A percentile compares a stretch with the other conserved stretches of the same genome.
Evolutionary conservation across 2,113 vertebrate species (phyloP).

Genomic region (Myrmecobius fasciatus): DNA sequence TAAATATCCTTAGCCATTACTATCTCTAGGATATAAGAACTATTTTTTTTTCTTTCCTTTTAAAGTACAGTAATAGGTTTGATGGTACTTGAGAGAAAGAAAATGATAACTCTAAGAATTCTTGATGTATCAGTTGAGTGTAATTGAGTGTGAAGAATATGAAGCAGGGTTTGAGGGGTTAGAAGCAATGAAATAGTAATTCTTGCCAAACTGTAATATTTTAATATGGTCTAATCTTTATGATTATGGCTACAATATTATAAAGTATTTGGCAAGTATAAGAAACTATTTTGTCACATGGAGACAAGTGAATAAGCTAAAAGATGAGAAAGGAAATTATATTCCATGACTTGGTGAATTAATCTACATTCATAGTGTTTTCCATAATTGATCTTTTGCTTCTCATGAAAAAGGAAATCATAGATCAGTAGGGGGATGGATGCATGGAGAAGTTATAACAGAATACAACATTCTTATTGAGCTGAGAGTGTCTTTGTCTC

Average conservation of each 20-base stretch:
- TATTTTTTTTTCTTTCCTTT: background rate
- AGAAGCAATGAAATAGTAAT: background rate
- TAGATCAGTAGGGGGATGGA: constrained; percentile 55
- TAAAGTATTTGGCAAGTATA: background rate
- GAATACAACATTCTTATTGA: constrained; percentile 9
- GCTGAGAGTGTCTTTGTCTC: background rate
- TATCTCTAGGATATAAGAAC: background rate
- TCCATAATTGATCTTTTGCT: constrained; percentile 65
- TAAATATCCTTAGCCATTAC: background rate
- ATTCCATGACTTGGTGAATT: constrained; percentile 56
- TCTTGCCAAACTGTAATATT: background rate
- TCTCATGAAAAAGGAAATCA: constrained; percentile 56
- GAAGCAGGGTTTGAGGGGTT: background rate
- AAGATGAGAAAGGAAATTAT: constrained; percentile 34
- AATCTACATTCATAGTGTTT: constrained; percentile 59
- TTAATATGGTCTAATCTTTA: background rate
- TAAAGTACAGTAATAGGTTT: background rate
- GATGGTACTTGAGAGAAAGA: background rate
- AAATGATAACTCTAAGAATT: background rate
- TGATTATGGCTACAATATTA: background rate
- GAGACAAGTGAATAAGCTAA: constrained; percentile 33
- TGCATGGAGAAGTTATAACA: constrained; percentile 8
- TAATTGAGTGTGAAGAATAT: background rate
- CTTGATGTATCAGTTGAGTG: background rate
- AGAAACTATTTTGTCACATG: constrained; percentile 4